phyloP scores from a whole-genome alignment of 2,888 invertebrate species.

The Incurvaria masculella region DNA sequence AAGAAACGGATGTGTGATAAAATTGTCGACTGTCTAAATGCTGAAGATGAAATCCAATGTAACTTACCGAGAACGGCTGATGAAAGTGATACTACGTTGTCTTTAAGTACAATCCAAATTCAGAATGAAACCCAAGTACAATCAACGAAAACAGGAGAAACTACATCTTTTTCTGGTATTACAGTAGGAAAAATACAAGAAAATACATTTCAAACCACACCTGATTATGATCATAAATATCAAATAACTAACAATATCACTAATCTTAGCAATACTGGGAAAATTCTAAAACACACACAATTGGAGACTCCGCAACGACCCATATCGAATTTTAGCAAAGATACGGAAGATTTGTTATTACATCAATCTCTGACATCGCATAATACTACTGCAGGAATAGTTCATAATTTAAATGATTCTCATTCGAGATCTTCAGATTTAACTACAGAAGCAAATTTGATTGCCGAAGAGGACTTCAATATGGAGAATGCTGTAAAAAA shows the following conservation, averaged over 20 bases:
- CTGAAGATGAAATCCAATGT: constrained; percentile 78
- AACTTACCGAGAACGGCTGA: constrained; percentile 20
- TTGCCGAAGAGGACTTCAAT: too few relatives aligned
- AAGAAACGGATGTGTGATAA: constrained; percentile 66
- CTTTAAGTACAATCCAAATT: not conserved
- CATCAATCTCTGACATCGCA: not conserved
- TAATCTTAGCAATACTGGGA: too few relatives aligned
- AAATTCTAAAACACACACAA: too few relatives aligned
- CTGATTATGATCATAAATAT: too few relatives aligned
- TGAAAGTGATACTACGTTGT: not conserved
- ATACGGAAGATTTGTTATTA: not conserved
- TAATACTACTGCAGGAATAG: too few relatives aligned
- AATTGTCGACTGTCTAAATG: constrained; percentile 71
- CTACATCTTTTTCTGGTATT: too few relatives aligned
- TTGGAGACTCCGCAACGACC: not conserved
- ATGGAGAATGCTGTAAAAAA: too few relatives aligned
- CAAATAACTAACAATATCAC: too few relatives aligned
- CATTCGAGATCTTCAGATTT: not conserved
- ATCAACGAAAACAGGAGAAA: not conserved
- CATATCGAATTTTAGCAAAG: not conserved
- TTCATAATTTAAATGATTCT: not conserved
- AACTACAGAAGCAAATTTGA: not conserved
- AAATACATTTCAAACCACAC: too few relatives aligned
- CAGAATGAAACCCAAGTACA: not conserved
- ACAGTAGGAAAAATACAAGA: too few relatives aligned